A percentile compares a stretch with the other conserved stretches of the same genome.
Conservation (phyloP, 2,113 vertebrate genomes). For the Herpailurus yagouaroundi region DNA sequence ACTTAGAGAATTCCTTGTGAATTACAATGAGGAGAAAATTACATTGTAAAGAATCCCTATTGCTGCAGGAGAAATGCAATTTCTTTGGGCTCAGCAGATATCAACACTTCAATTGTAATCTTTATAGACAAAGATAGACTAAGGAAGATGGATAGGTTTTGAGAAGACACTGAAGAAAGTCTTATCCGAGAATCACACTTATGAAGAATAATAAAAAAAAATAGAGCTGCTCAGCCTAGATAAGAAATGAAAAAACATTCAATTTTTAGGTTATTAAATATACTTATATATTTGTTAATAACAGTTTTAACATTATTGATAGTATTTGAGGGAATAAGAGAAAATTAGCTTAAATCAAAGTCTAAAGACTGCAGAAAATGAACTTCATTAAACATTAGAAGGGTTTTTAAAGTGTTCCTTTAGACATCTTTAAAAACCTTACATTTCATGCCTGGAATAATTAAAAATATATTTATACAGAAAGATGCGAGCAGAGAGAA, state of each 20-base stretch:
- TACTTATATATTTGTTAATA: background rate
- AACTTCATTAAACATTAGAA: background rate
- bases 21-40: conserved; percentile 44
- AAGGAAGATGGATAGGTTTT: background rate
- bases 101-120: background rate
- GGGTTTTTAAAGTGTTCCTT: background rate
- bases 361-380: background rate
- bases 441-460: background rate
- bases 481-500: background rate
- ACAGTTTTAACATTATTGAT: background rate
- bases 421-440: background rate
- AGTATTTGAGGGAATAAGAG: background rate
- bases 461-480: background rate
- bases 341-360: background rate
- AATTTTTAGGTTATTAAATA: background rate
- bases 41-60: background rate
- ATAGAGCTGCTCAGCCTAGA: background rate
- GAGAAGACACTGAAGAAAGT: background rate
- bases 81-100: background rate
- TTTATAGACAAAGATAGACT: background rate
- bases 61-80: background rate
- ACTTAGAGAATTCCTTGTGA: background rate
- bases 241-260: background rate
- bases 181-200: background rate
- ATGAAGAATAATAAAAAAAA: background rate